Evolutionary conservation across 2,113 vertebrate species (phyloP).

Genomic region (Manacus vitellinus): DNA sequence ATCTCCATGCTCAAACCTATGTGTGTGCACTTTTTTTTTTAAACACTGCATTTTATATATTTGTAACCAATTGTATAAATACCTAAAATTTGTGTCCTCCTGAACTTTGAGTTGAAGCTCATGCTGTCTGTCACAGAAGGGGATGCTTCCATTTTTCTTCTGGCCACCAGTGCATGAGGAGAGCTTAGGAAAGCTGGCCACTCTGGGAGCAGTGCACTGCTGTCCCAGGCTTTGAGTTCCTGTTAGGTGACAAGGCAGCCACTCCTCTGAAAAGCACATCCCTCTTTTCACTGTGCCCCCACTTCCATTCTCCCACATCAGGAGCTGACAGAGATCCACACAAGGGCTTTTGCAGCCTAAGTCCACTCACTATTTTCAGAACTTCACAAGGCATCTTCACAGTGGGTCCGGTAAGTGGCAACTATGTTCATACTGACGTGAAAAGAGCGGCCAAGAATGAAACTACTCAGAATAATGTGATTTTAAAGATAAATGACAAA

Average conservation of each 20-base stretch:
- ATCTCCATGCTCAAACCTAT: background rate
- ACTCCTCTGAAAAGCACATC: background rate
- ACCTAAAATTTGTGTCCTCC: background rate
- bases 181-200: background rate
- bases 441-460: background rate
- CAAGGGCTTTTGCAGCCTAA: background rate
- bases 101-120: background rate
- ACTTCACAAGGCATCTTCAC: background rate
- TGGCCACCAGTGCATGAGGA: background rate
- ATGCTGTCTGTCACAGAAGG: background rate
- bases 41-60: background rate
- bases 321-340: background rate
- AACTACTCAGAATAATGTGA: background rate
- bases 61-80: background rate
- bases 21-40: background rate
- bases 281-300: background rate
- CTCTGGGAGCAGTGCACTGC: background rate
- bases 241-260: accelerated
- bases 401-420: background rate
- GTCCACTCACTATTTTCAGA: background rate
- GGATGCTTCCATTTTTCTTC: background rate
- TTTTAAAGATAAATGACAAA: conserved; percentile 36
- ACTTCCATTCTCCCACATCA: background rate
- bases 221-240: background rate
- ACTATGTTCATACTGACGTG: accelerated